Conservation (phyloP, 2,113 vertebrate species). For the Leptobrachium ailaonicum region DNA sequence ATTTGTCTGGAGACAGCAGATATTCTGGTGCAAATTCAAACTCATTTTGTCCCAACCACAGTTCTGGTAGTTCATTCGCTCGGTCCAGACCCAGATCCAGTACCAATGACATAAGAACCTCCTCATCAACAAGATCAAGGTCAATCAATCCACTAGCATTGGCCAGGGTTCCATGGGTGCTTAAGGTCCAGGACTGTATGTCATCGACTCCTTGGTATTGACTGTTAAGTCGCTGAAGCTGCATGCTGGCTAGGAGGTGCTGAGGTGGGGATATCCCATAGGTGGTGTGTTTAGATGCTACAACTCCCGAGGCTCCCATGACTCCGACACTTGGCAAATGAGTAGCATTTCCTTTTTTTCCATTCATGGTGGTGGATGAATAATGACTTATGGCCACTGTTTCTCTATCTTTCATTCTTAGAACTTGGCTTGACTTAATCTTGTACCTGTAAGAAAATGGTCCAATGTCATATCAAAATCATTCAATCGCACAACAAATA, state of each 20-base stretch:
- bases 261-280: slow-evolving; percentile 68
- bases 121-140: slow-evolving; percentile 78
- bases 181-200: slow-evolving; percentile 56
- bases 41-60: slow-evolving; percentile 85
- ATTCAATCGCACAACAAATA: no score
- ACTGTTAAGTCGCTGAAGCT: slow-evolving; percentile 81
- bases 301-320: slow-evolving; percentile 46
- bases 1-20: slow-evolving; percentile 10
- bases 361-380: slow-evolving; percentile 59
- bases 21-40: slow-evolving; percentile 75
- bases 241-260: slow-evolving; percentile 76
- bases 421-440: background rate
- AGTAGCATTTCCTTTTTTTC: slow-evolving; percentile 50
- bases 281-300: slow-evolving; percentile 67
- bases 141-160: slow-evolving; percentile 65
- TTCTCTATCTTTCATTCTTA: slow-evolving; percentile 70
- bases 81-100: slow-evolving; percentile 80
- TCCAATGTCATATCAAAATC: background rate
- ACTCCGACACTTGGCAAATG: slow-evolving; percentile 54
- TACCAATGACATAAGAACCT: slow-evolving; percentile 79
- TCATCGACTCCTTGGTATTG: slow-evolving; percentile 72
- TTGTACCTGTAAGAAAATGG: background rate
- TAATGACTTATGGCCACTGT: slow-evolving; percentile 69
- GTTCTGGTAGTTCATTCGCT: slow-evolving; percentile 79
- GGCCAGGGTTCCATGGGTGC: slow-evolving; percentile 50